Conservation (phyloP, 2,113 vertebrate species). For the Labrus mixtus region DNA sequence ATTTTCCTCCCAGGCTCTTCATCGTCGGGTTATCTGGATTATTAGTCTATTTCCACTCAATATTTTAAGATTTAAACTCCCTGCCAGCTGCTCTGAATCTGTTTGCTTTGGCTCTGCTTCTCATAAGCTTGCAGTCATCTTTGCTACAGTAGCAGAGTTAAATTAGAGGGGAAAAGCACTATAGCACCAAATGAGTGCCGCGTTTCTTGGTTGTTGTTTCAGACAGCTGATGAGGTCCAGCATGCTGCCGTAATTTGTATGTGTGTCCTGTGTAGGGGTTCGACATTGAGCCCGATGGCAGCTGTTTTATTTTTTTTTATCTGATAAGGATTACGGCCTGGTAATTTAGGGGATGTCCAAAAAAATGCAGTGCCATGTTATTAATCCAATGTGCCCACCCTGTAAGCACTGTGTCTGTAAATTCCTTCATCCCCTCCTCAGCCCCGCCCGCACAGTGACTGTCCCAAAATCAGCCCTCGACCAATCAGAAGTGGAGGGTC, state of each 20-base stretch:
- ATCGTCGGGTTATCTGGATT: background rate
- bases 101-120: background rate
- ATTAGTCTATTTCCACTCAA: too few relatives aligned
- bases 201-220: background rate
- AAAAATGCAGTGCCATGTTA: conserved; percentile 43
- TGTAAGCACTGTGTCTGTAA: conserved; percentile 18
- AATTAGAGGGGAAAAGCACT: conserved; percentile 32
- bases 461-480: background rate
- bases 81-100: conserved; percentile 34
- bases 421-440: conserved; percentile 5
- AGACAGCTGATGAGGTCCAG: background rate
- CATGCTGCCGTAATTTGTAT: background rate
- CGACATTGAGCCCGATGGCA: conserved; percentile 15
- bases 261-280: background rate
- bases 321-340: conserved; percentile 53
- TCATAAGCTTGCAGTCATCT: conserved; percentile 3
- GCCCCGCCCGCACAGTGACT: background rate
- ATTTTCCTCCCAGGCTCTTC: background rate
- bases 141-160: conserved; percentile 25
- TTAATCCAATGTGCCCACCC: conserved; percentile 52
- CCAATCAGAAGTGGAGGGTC: conserved; percentile 57
- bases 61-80: conserved; percentile 35
- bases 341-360: conserved; percentile 63
- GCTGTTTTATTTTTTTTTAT: conserved; percentile 47
- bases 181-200: conserved; percentile 25